Evolutionary conservation across 2,113 vertebrate species (phyloP), one percentile per base, ranked within the genome.

Genomic region (Eretmochelys imbricata): DNA sequence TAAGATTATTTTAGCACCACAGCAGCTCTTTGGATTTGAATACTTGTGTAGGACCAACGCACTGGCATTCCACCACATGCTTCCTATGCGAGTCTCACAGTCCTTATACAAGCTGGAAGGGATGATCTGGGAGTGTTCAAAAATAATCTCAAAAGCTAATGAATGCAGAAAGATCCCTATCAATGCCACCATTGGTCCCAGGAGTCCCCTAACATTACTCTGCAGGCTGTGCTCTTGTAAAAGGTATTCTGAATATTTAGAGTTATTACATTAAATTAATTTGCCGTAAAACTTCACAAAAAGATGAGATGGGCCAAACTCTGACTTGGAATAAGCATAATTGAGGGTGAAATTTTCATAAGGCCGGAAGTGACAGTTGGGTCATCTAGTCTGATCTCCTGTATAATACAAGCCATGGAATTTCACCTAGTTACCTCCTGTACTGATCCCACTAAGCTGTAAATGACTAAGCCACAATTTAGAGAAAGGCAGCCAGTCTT

Each of bases 11-110:
- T 93, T 95, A 95, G 89, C 50, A 91, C 93, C 95, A 92, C 89
- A 59, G 75, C 84, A 93, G 87, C 92, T 97, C 94, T 93, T 46
- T 88, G 93, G 87, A 91, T 95, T 95, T 95, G 94, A 85, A 50
- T 76, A 25, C 24, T 22, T 10, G 12, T 2, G 10, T 84, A 85
- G 91, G 86, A 80, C 90, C 91, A 92, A 81, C 79, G 87, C 88
- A 76, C 93, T 97, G 96, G 59, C 93, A 83, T 50, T 88, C 90
- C 89, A 57, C 90, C 91, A 91, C 81, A 84, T 75, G 22, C 89
- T 91, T 93, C 87, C 89, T 57, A 82, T 75, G 80, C 0, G 0
- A 91, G 57, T 83, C 65, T 95, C 84, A 14, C 75, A 31, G 57
- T 83, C 89, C 50, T 86, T 85, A 46, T 89, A 69, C 11, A 4